A percentile compares a stretch with the other conserved stretches of the same genome.
phyloP scores from a whole-genome alignment of 1,140 invertebrate genomes.

The Dendroctonus ponderosae region DNA sequence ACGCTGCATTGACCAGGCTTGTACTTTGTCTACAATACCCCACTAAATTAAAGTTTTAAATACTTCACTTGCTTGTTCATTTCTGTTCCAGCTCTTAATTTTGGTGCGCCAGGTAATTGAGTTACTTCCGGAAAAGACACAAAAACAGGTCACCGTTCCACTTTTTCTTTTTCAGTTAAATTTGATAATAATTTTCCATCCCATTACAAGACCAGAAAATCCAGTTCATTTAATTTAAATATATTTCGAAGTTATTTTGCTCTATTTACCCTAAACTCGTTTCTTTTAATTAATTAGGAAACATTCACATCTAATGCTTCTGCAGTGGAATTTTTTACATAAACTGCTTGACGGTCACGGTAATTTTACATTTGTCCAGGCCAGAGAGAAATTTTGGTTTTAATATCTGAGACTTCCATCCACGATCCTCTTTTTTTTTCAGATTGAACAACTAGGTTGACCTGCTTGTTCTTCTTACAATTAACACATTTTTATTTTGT shows the following conservation, averaged over 20 bases:
- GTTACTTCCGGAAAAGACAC: conserved; percentile 31
- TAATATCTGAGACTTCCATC: not conserved
- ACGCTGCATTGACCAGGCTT: too few relatives aligned
- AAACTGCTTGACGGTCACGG: not conserved
- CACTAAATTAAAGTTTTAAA: conserved; percentile 28
- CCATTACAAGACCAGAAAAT: conserved; percentile 35
- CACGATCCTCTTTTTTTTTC: too few relatives aligned
- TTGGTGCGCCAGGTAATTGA: conserved; percentile 37
- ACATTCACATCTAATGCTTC: not conserved
- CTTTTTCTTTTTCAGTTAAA: conserved; percentile 35
- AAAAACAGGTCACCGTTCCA: conserved; percentile 39
- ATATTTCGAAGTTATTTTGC: not conserved
- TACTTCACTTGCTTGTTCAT: conserved; percentile 31
- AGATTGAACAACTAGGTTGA: not conserved
- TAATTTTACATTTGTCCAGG: conserved; percentile 1
- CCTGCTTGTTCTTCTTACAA: not conserved
- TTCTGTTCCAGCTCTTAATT: conserved; percentile 32
- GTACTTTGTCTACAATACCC: conserved; percentile 33
- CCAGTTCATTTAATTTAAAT: conserved; percentile 2
- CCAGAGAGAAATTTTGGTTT: not conserved
- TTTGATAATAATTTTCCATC: conserved; percentile 39
- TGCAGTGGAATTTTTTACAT: not conserved
- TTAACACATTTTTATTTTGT: not conserved
- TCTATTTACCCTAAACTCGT: not conserved
- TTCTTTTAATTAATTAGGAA: not conserved